Base-by-base conservation (phyloP, 1,140 invertebrate species). In the Temnothorax longispinosus region DNA sequence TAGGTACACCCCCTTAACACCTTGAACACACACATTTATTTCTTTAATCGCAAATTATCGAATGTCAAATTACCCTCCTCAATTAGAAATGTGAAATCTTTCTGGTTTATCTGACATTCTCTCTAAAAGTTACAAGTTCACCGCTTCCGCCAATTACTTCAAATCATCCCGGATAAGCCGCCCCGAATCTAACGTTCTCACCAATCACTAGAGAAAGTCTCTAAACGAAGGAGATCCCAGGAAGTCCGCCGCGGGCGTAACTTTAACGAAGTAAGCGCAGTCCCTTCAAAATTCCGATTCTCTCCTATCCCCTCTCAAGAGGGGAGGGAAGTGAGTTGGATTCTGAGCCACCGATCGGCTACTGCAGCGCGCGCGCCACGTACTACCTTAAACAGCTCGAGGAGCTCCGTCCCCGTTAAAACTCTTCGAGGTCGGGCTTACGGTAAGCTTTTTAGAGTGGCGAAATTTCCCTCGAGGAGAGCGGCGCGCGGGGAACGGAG, bases 241-340 rank as follows among this genome's bases (percentile, higher is more conserved):
- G 10, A 72, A 72, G 78, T 72, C 78, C n/a, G 78, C 78, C 78
- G 67, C 78, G 52, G 78, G 78, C 78, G 78, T 72, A 82, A 82
- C 78, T 82, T 82, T 82, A 82, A 82, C 78, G 78, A 82, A 82
- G 78, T 82, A 72, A 82, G 78, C 78, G 50, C 44, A 44, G 41
- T 72, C 52, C 38, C 78, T 82, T 62, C 67, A 77, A 81, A 82
- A 82, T 82, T 72, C 65, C 65, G 38, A 60, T 38, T 77, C 52
- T 27, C 38, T n/a, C 27, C 27, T 44, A 32, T 44, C 41, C 35
- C 44, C 56, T 38, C 47, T 3, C 10, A 11, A 15, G 11, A 15
- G 21, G 8, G 32, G 27, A 27, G 27, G 3, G 3, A 13, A 8
- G 35, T 6, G 41, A 32, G 76, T n/a, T 67, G 44, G 18, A 60